Evolutionary conservation across 2,113 vertebrate genomes (phyloP).

Genomic region (Hassar affinis): DNA sequence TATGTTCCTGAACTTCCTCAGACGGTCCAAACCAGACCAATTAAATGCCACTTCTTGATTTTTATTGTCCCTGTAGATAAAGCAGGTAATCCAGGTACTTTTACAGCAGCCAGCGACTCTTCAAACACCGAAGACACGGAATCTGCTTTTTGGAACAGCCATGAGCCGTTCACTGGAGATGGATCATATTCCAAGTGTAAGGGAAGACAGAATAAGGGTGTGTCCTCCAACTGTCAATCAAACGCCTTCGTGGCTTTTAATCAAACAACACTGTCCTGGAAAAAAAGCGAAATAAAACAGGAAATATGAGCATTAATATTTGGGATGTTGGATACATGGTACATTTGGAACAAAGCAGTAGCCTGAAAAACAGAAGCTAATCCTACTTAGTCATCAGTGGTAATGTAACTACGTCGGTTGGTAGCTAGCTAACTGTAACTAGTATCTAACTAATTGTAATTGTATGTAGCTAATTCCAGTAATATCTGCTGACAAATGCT

Average conservation of each 20-base stretch:
- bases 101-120: not conserved
- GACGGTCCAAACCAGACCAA: not conserved
- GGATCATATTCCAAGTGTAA: not conserved
- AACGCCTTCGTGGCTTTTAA: not conserved
- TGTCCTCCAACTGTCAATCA: slow-evolving; percentile 2
- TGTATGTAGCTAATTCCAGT: not conserved
- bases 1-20: not conserved
- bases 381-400: not conserved
- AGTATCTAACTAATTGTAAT: too few species aligned
- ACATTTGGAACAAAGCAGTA: not conserved
- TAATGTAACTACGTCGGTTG: not conserved
- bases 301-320: not conserved
- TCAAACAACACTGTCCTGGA: not conserved
- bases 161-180: not conserved
- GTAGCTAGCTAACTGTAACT: too few species aligned
- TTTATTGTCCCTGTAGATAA: not conserved
- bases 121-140: not conserved
- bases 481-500: not conserved
- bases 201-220: not conserved
- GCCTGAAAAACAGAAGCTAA: not conserved
- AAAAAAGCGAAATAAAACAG: not conserved
- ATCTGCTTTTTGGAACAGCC: not conserved
- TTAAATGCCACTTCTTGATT: not conserved
- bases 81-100: not conserved
- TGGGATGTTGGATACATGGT: not conserved